These are phyloP conservation scores for Podiceps cristatus DNA, from an alignment of 2,113 vertebrate species.

Conservation along the genomic window DNA sequence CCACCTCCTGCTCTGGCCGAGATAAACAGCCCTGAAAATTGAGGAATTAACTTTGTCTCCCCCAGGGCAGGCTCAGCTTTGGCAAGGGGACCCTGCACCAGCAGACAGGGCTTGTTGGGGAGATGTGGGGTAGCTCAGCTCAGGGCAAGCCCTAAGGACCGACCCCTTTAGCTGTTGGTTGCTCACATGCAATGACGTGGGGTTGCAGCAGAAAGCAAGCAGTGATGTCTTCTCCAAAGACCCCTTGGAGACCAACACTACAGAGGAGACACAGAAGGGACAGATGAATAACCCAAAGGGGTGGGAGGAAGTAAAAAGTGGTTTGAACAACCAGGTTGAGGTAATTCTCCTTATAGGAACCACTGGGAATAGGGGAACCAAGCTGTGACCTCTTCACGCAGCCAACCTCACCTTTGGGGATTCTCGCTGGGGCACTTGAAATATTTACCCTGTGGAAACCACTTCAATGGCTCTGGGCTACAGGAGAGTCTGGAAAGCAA, in stretches of 20 bases:
- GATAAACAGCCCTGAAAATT: not conserved
- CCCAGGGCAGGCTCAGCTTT: not conserved
- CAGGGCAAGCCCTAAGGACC: not conserved
- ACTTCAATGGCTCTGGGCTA: not conserved
- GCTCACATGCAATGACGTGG: not conserved
- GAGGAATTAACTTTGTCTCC: not conserved
- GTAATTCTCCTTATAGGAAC: not conserved
- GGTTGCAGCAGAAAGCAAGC: too few species aligned
- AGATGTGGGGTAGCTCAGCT: not conserved
- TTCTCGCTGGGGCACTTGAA: not conserved
- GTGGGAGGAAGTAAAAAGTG: not conserved
- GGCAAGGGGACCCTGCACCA: not conserved
- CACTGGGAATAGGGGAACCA: not conserved
- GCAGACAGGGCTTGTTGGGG: not conserved
- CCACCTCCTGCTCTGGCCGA: not conserved
- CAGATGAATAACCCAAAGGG: not conserved
- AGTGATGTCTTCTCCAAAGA: not conserved
- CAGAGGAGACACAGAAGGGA: rapidly evolving
- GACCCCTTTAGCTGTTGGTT: not conserved
- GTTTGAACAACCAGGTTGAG: not conserved
- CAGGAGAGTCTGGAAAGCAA: not conserved
- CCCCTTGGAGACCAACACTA: rapidly evolving
- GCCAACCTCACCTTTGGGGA: not conserved
- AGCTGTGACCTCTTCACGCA: not conserved
- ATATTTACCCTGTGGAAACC: not conserved